A percentile compares a stretch with the other conserved stretches of the same genome.
phyloP scores from a whole-genome alignment of 2,797 vertebrate genomes.

The Sebastes alutus region DNA sequence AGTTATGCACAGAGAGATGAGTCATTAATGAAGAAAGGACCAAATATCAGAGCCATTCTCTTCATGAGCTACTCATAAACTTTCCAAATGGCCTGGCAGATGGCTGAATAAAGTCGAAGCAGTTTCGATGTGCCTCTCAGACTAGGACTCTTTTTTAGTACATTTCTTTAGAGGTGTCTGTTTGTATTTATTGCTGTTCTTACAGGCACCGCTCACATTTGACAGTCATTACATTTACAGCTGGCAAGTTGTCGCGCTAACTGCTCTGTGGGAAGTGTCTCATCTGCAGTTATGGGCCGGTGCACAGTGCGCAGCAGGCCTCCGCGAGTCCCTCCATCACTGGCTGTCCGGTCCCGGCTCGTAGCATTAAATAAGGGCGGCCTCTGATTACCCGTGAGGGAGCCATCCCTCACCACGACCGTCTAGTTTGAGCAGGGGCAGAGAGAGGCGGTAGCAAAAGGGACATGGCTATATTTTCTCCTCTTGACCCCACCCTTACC shows the following conservation, averaged over 20 bases:
- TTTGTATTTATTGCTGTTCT: slow-evolving; percentile 58
- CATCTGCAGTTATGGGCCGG: slow-evolving; percentile 72
- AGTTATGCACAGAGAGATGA: slow-evolving; percentile 37
- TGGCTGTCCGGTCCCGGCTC: slow-evolving; percentile 53
- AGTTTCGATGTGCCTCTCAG: slow-evolving; percentile 42
- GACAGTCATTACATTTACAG: slow-evolving; percentile 63
- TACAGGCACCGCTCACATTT: slow-evolving; percentile 48
- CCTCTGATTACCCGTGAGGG: slow-evolving; percentile 67
- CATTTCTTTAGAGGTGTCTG: slow-evolving; percentile 14
- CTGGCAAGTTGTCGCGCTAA: slow-evolving; percentile 59
- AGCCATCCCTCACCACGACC: slow-evolving; percentile 48
- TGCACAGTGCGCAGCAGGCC: slow-evolving; percentile 33
- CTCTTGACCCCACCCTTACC: slow-evolving; percentile 35
- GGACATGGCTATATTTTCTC: slow-evolving; percentile 36
- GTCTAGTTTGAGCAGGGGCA: slow-evolving; percentile 22
- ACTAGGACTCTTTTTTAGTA: slow-evolving; percentile 14
- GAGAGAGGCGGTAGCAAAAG: background rate
- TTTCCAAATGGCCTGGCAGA: slow-evolving; percentile 42
- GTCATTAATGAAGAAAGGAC: slow-evolving; percentile 55
- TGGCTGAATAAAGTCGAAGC: slow-evolving; percentile 28
- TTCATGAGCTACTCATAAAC: slow-evolving; percentile 45
- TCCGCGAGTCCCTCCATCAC: slow-evolving; percentile 60
- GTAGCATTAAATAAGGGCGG: slow-evolving; percentile 67
- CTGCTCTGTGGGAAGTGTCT: slow-evolving; percentile 67
- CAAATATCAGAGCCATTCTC: slow-evolving; percentile 40